These are phyloP conservation scores for Mesochorus sp. DNA, from an alignment of 2,888 invertebrate genomes.

Conservation along the genomic window DNA sequence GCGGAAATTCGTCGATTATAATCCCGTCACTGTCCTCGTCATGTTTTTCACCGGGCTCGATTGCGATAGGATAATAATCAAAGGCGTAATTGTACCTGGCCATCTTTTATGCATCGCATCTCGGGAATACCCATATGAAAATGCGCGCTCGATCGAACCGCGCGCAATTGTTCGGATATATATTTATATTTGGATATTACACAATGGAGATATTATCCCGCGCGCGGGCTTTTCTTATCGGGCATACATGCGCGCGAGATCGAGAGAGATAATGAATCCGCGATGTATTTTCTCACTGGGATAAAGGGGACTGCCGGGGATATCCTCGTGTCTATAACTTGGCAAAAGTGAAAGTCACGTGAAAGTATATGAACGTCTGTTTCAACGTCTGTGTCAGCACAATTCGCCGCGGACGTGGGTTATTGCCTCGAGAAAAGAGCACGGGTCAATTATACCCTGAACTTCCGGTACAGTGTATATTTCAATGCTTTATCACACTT, in stretches of 20 bases:
- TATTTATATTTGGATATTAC: no score
- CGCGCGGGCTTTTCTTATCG: no score
- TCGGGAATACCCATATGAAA: background rate
- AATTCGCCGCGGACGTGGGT: no score
- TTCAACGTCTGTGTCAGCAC: background rate
- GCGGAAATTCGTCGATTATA: constrained; percentile 40
- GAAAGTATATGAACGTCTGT: background rate
- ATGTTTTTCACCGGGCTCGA: constrained; percentile 22
- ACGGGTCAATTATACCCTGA: background rate
- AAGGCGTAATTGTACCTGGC: constrained; percentile 12
- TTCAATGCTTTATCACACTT: no score
- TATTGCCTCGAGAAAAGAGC: background rate
- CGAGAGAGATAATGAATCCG: no score
- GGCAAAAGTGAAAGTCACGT: background rate
- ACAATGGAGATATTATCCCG: no score
- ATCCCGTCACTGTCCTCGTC: constrained; percentile 42
- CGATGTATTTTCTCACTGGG: no score
- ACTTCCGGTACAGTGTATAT: no score
- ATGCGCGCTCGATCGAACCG: background rate
- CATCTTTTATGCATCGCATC: constrained; percentile 2
- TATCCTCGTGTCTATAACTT: background rate
- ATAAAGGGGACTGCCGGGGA: background rate
- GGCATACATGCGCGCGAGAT: no score
- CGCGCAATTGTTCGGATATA: background rate
- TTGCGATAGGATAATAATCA: constrained; percentile 17